phyloP scores from a whole-genome alignment of 2,113 vertebrate genomes.

The Pollachius pollachius region DNA sequence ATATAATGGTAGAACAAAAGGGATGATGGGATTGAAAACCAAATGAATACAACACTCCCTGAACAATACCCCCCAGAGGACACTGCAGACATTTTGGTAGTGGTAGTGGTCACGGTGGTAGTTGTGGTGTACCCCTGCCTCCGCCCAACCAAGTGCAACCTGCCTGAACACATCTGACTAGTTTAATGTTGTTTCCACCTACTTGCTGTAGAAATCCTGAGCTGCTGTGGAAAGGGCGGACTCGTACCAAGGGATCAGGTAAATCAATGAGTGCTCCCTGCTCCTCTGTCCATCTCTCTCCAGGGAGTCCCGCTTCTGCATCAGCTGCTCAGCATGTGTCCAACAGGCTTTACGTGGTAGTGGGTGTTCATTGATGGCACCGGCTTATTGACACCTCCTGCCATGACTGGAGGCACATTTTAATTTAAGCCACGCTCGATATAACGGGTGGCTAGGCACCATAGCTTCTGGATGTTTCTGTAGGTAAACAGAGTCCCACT shows the following conservation, averaged over 20 bases:
- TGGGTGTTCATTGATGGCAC: not conserved
- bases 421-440: not conserved
- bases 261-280: constrained; percentile 57
- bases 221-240: constrained; percentile 70
- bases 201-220: constrained; percentile 73
- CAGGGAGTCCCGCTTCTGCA: constrained; percentile 53
- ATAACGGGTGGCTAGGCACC: no score
- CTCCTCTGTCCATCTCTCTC: constrained; percentile 50
- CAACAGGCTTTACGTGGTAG: not conserved
- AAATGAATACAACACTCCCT: no score
- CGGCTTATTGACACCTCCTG: not conserved
- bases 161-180: constrained; percentile 79
- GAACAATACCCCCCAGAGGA: constrained; percentile 30
- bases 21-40: no score
- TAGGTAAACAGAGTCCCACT: no score
- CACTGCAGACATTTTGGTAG: constrained; percentile 61
- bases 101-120: no score
- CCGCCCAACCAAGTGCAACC: constrained; percentile 6
- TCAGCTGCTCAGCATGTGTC: constrained; percentile 20
- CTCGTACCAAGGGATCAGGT: constrained; percentile 81
- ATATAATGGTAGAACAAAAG: not conserved
- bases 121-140: not conserved
- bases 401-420: not conserved
- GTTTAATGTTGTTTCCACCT: constrained; percentile 86
- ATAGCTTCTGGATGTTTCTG: no score